Evolutionary conservation across 2,888 invertebrate species (phyloP).

Genomic region (Drosophila prolongata): DNA sequence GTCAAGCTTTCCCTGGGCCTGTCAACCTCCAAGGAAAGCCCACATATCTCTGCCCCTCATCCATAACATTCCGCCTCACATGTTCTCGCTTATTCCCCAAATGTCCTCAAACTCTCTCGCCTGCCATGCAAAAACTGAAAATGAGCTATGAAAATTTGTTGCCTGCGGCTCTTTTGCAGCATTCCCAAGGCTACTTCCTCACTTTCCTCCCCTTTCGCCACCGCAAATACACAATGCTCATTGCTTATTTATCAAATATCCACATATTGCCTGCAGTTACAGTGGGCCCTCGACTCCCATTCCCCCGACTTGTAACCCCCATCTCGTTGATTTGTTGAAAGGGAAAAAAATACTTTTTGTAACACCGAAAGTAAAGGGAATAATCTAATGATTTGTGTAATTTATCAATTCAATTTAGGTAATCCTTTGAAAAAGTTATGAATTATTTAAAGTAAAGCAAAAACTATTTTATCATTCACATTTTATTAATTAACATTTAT

Average conservation of each 20-base stretch:
- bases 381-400: background rate
- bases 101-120: slow-evolving; percentile 18
- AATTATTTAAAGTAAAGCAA: background rate
- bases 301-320: slow-evolving; percentile 2
- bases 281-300: slow-evolving; percentile 8
- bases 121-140: slow-evolving; percentile 37
- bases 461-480: too few relatives aligned
- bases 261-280: slow-evolving; percentile 61
- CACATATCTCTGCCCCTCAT: slow-evolving; percentile 6
- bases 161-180: slow-evolving; percentile 26
- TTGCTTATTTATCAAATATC: slow-evolving; percentile 78
- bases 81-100: slow-evolving; percentile 35
- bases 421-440: background rate
- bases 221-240: slow-evolving; percentile 47
- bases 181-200: slow-evolving; percentile 18
- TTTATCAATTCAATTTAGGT: background rate
- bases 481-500: too few relatives aligned
- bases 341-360: background rate
- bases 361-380: background rate
- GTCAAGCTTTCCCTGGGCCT: slow-evolving; percentile 52
- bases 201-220: background rate
- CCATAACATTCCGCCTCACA: slow-evolving; percentile 3
- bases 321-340: slow-evolving; percentile 30
- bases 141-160: slow-evolving; percentile 48
- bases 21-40: slow-evolving; percentile 41